These are phyloP conservation scores for Hipparchia sbordonii DNA, from an alignment of 2,888 invertebrate species.

Conservation along the genomic window DNA sequence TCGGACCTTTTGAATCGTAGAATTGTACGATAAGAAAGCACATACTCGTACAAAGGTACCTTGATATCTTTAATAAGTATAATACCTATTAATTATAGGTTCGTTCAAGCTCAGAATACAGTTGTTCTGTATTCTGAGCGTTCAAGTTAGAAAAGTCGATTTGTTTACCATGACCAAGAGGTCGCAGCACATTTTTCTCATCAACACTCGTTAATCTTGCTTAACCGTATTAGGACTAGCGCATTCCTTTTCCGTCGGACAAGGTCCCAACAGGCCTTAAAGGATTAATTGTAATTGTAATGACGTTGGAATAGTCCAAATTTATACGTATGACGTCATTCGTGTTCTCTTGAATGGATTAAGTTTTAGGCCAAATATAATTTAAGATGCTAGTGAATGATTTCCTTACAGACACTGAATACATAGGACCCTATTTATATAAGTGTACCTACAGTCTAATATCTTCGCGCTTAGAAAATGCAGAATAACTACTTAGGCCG, in stretches of 20 bases:
- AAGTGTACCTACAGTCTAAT: not conserved
- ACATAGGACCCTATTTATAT: not conserved
- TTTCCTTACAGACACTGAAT: slow-evolving; percentile 11
- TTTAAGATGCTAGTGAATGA: slow-evolving; percentile 31
- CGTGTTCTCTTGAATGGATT: slow-evolving; percentile 41
- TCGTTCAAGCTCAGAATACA: too few relatives aligned
- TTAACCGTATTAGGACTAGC: slow-evolving; percentile 54
- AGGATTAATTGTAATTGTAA: slow-evolving; percentile 63
- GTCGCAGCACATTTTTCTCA: slow-evolving; percentile 40
- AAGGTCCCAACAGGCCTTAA: slow-evolving; percentile 65
- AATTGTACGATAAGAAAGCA: too few relatives aligned
- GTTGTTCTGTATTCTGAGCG: too few relatives aligned
- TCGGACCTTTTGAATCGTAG: too few relatives aligned
- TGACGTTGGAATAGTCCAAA: slow-evolving; percentile 69
- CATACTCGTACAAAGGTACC: too few relatives aligned
- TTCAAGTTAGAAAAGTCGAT: not conserved
- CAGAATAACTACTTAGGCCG: not conserved
- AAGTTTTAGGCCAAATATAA: slow-evolving; percentile 35
- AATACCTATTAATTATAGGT: not conserved
- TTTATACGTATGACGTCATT: slow-evolving; percentile 68
- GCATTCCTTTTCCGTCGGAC: slow-evolving; percentile 55
- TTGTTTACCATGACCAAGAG: slow-evolving; percentile 30
- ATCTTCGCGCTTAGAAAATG: not conserved
- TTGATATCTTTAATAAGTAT: too few relatives aligned
- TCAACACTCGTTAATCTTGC: slow-evolving; percentile 39